phyloP scores from a whole-genome alignment of 2,888 invertebrate species.

The Deilephila porcellus region DNA sequence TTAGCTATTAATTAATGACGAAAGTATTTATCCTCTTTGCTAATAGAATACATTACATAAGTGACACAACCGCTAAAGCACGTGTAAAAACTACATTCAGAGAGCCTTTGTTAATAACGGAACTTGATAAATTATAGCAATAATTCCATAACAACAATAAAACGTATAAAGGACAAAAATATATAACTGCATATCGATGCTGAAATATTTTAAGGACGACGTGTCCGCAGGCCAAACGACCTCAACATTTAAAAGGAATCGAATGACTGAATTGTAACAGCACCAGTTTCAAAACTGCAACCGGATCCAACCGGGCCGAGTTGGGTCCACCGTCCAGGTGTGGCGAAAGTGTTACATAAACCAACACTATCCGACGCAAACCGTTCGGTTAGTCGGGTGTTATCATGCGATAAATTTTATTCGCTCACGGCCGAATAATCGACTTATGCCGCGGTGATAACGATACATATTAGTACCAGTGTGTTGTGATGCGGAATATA shows the following conservation, averaged over 20 bases:
- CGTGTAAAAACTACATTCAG: too few relatives aligned
- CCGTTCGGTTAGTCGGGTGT: constrained; percentile 50
- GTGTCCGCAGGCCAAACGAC: constrained; percentile 39
- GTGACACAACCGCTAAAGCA: too few relatives aligned
- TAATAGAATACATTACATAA: too few relatives aligned
- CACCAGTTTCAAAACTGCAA: constrained; percentile 53
- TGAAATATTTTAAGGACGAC: constrained; percentile 35
- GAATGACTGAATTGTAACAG: constrained; percentile 45
- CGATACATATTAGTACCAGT: constrained; percentile 43
- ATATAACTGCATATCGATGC: constrained; percentile 4
- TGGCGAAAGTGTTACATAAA: constrained; percentile 61
- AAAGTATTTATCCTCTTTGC: too few relatives aligned
- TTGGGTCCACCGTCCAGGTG: constrained; percentile 37
- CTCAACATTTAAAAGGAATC: constrained; percentile 52
- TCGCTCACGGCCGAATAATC: constrained; percentile 69
- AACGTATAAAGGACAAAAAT: not conserved
- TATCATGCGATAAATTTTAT: constrained; percentile 72
- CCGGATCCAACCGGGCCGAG: constrained; percentile 54
- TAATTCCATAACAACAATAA: not conserved
- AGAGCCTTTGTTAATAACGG: too few relatives aligned
- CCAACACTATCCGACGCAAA: constrained; percentile 52
- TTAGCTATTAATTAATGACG: too few relatives aligned
- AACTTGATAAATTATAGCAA: not conserved
- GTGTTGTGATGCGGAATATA: not conserved
- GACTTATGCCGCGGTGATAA: constrained; percentile 63